Base-by-base conservation (phyloP, 2,113 vertebrate genomes). In the Chaenocephalus aceratus region DNA sequence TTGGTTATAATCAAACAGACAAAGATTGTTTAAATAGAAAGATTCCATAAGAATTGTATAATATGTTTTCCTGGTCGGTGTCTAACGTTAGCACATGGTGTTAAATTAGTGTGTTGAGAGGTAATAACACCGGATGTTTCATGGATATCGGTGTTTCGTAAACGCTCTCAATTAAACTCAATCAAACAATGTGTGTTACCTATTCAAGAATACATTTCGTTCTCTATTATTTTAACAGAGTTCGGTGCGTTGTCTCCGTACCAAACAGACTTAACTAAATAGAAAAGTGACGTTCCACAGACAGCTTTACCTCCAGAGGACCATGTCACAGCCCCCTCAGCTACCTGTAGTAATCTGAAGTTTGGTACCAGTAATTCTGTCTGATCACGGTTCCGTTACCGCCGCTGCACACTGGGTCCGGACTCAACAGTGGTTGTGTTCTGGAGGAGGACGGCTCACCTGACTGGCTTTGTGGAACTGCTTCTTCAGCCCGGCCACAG, bases 401-500 rank as follows among this genome's bases (percentile, higher is more conserved):
- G 66, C 66, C 46, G 30, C 49, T 44, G 52, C 26, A 41, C 66
- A 61, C 56, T 0, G 0, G 51, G 64, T 77, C 15, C 45, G 49
- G 74, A 44, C 64, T 62, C 49, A 70, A 67, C 80, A 14, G 36
- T 36, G 62, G 44, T 71, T 78, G 68, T 83, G 82, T 80, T 61
- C 58, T 78, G 71, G 53, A 26, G 3, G n/a, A 61, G 61, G 73
- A 74, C 66, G 87, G 18, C 76, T 88, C 56, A 97, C 97, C 97
- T 97, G 97, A 83, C 96, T 97, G 88, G 97, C 97, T 92, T 97
- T 97, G 91, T 97, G 96, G 70, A 97, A 97, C 94, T 97, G 97
- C 89, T 97, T 97, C 93, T 96, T 97, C 72, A 97, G 93, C 88
- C 97, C 97, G 49, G 96, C 96, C 93, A 96, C 95, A 67, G 96